A percentile compares a stretch with the other conserved stretches of the same genome.
Conservation (phyloP, 2,797 vertebrate genomes). For the Adrianichthys oophorus region DNA sequence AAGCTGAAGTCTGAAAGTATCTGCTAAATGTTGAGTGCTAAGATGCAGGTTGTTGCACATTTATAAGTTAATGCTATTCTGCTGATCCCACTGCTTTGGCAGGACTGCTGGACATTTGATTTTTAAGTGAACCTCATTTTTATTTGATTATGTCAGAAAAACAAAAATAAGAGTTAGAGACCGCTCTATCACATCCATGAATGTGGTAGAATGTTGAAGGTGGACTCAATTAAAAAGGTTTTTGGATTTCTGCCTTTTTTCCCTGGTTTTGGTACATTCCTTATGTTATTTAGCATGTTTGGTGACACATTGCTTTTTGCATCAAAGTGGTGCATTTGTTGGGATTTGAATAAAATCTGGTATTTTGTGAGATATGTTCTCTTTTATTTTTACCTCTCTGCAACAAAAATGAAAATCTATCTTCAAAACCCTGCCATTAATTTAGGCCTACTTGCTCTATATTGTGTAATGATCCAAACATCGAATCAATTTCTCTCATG, state of each 20-base stretch:
- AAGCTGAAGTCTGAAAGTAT: conserved; percentile 1
- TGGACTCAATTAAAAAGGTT: not conserved
- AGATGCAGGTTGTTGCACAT: conserved; percentile 52
- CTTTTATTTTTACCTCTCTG: too few relatives aligned
- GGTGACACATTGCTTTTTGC: too few relatives aligned
- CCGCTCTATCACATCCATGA: not conserved
- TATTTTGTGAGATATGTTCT: too few relatives aligned
- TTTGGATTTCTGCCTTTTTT: not conserved
- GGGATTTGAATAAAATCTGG: too few relatives aligned
- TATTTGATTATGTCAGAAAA: conserved; percentile 18
- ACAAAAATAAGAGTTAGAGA: conserved; percentile 3
- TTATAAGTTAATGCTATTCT: conserved; percentile 25
- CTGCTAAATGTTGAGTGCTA: conserved; percentile 26
- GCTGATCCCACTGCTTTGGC: conserved; percentile 23
- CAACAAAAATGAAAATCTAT: too few relatives aligned
- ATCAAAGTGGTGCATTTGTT: too few relatives aligned
- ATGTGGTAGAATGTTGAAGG: not conserved
- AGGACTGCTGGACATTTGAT: conserved; percentile 18
- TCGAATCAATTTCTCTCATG: too few relatives aligned
- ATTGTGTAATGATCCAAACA: too few relatives aligned
- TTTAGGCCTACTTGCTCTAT: too few relatives aligned
- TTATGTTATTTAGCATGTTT: too few relatives aligned
- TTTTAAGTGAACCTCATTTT: not conserved
- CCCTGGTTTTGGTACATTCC: not conserved
- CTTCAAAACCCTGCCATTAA: too few relatives aligned